These are phyloP conservation scores for Enteromius mattozi DNA, from an alignment of 2,797 vertebrate species.

Conservation along the genomic window DNA sequence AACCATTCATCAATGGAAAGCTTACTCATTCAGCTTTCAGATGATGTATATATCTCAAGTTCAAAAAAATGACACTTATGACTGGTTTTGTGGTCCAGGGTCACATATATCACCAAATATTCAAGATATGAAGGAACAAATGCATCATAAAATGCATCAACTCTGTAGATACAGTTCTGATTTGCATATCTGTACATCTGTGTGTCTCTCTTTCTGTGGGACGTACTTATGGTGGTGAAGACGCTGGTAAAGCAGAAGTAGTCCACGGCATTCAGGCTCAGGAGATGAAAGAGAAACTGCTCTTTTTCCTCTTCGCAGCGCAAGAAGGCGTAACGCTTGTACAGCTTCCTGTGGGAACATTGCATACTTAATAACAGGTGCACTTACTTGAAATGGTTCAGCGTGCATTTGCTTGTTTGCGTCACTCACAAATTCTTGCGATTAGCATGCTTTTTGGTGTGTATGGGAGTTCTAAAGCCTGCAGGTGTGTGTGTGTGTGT, in stretches of 20 bases:
- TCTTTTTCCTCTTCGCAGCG: slow-evolving; percentile 96
- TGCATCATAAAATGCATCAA: background rate
- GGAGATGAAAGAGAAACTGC: slow-evolving; percentile 96
- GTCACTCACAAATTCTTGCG: background rate
- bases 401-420: slow-evolving; percentile 13
- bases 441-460: background rate
- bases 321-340: slow-evolving; percentile 95
- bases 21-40: too few relatives aligned
- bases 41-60: too few relatives aligned
- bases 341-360: slow-evolving; percentile 85
- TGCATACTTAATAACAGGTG: slow-evolving; percentile 36
- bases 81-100: too few relatives aligned
- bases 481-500: slow-evolving; percentile 27
- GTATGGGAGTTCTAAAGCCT: background rate
- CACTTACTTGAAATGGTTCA: background rate
- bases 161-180: background rate
- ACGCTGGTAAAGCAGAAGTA: slow-evolving; percentile 98
- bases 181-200: background rate
- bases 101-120: background rate
- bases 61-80: too few relatives aligned
- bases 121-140: background rate
- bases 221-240: slow-evolving; percentile 96
- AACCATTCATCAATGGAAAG: too few relatives aligned
- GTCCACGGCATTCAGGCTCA: slow-evolving; percentile 97
- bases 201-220: background rate